Conservation (phyloP, 2,797 vertebrate species). For the Lutjanus campechanus region DNA sequence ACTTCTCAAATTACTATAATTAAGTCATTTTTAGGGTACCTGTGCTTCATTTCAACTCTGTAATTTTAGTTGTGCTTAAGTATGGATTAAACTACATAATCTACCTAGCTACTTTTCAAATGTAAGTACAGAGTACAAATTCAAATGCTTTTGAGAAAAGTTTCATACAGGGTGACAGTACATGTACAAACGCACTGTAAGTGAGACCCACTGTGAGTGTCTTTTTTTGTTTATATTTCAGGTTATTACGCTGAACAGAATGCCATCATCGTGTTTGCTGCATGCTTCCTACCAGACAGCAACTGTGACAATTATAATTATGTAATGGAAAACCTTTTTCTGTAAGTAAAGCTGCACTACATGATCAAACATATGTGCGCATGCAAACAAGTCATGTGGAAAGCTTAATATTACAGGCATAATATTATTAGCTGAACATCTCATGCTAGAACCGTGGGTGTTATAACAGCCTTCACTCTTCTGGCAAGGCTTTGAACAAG, state of each 20-base stretch:
- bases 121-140: background rate
- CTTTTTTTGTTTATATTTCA: constrained; percentile 68
- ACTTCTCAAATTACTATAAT: too few relatives aligned
- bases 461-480: background rate
- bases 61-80: too few relatives aligned
- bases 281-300: constrained; percentile 98
- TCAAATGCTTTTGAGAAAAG: background rate
- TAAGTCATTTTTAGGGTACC: too few relatives aligned
- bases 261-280: constrained; percentile 98
- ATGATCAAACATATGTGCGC: background rate
- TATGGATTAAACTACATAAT: too few relatives aligned
- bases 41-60: too few relatives aligned
- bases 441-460: background rate
- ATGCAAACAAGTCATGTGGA: background rate
- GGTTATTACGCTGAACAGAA: constrained; percentile 97
- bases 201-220: background rate
- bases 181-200: background rate
- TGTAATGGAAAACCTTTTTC: constrained; percentile 99
- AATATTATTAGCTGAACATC: background rate
- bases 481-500: background rate
- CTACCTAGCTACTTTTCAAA: too few relatives aligned
- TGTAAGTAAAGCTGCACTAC: constrained; percentile 88
- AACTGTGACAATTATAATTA: constrained; percentile 95
- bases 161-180: background rate
- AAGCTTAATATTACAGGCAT: background rate